These are phyloP conservation scores for Mus pahari DNA, from an alignment of 2,113 vertebrate species.

Conservation along the genomic window DNA sequence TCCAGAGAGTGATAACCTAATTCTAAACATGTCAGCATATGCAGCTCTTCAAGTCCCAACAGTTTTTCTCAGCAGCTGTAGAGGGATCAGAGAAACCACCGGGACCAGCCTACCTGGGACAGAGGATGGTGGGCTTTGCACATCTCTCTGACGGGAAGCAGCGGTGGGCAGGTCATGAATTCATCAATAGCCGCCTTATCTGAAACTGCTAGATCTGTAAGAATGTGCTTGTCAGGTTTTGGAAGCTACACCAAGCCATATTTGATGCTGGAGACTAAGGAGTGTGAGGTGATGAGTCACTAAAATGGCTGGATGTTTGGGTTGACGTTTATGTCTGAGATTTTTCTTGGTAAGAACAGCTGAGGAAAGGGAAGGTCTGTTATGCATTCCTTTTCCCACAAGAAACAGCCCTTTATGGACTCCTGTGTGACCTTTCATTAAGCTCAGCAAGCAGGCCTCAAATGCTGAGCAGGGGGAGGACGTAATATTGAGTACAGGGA, in stretches of 20 bases:
- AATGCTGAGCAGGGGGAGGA: neutral
- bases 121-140: neutral
- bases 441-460: neutral
- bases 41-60: conserved; percentile 60
- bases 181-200: neutral
- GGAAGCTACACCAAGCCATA: neutral
- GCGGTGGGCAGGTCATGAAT: neutral
- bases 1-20: conserved; percentile 64
- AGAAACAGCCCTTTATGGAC: neutral
- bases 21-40: neutral
- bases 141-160: neutral
- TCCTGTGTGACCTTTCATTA: neutral
- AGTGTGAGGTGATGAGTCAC: neutral
- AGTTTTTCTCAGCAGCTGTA: conserved; percentile 11
- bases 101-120: neutral
- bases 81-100: neutral
- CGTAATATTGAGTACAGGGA: neutral
- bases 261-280: neutral
- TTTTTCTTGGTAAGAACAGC: neutral
- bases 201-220: neutral
- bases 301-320: neutral
- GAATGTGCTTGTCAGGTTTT: neutral
- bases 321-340: neutral
- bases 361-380: neutral
- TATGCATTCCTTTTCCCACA: neutral